These are phyloP conservation scores for Pachliopta kotzebuea DNA, from an alignment of 2,888 invertebrate species.

Conservation along the genomic window DNA sequence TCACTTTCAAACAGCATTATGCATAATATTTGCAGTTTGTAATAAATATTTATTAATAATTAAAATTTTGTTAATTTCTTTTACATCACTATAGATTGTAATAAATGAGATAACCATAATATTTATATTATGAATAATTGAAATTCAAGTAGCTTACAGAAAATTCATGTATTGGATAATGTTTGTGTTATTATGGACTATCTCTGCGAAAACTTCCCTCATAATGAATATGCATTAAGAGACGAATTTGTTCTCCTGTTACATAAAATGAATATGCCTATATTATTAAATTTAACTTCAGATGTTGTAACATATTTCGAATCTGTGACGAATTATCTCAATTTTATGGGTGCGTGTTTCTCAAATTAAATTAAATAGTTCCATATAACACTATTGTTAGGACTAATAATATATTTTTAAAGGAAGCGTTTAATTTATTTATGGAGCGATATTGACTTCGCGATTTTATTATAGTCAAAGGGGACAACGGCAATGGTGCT, in stretches of 20 bases:
- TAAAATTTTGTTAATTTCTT: background rate
- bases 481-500: slow-evolving; percentile 46
- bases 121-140: too few relatives aligned
- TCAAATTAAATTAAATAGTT: slow-evolving; percentile 1
- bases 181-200: slow-evolving; percentile 49
- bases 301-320: slow-evolving; percentile 50
- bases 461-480: slow-evolving; percentile 35
- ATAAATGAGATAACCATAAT: too few relatives aligned
- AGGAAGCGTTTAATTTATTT: background rate
- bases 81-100: background rate
- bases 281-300: slow-evolving; percentile 42
- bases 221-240: slow-evolving; percentile 35
- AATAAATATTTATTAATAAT: slow-evolving; percentile 7
- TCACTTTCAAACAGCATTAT: slow-evolving; percentile 16
- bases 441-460: slow-evolving; percentile 10
- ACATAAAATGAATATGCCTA: slow-evolving; percentile 48
- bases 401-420: background rate
- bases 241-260: slow-evolving; percentile 42
- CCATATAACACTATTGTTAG: background rate
- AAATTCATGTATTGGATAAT: slow-evolving; percentile 46
- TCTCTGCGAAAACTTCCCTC: slow-evolving; percentile 45
- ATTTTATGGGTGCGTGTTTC: slow-evolving; percentile 53
- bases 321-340: slow-evolving; percentile 47
- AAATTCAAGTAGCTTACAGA: slow-evolving; percentile 43
- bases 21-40: slow-evolving; percentile 14